Evolutionary conservation across 2,797 vertebrate genomes (phyloP), one percentile per base, ranked within the genome.

Genomic region (Pelochelys cantorii): DNA sequence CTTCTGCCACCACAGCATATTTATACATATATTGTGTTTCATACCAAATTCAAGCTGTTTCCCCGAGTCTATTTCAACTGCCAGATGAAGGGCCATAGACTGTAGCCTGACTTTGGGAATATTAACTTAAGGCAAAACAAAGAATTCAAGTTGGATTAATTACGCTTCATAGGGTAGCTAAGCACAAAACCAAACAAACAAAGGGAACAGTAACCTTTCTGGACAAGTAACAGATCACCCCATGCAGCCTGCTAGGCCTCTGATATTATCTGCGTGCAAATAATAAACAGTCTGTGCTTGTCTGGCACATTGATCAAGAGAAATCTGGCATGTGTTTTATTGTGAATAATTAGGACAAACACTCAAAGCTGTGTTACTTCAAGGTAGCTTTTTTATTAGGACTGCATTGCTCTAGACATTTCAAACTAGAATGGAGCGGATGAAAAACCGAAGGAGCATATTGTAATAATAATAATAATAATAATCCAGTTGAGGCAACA

Each of bases 341-440:
- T 93, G 90, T 89, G 95, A 97, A 95, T 97, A 97, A 97, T 95
- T 81, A 97, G 42, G 86, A 86, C 81, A 87, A 96, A 95, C 85
- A 90, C 59, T 55, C 17, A 84, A 42, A 90, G 54, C 65, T 90
- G 80, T 78, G 42, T 52, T 89, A n/a, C 71, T 95, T 90, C 89
- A 95, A 95, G 92, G 94, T 95, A 95, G 86, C 55, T 94, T 94
- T 94, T 31, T 93, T 87, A 79, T 84, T 79, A 91, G 2, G 1
- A 71, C 9, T 87, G 93, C 53, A 0, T 84, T 87, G 80, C 87
- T 83, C 54, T 88, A 92, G 86, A 86, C 4, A 83, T 90, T 48
- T 31, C 68, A 85, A 88, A 80, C 0, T 5, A 71, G 53, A 85
- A 2, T 71, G 56, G 56, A 68, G 54, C 78, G 37, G 13, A 90